Base-by-base conservation (phyloP, 2,888 invertebrate genomes). In the Miltochrista miniata region DNA sequence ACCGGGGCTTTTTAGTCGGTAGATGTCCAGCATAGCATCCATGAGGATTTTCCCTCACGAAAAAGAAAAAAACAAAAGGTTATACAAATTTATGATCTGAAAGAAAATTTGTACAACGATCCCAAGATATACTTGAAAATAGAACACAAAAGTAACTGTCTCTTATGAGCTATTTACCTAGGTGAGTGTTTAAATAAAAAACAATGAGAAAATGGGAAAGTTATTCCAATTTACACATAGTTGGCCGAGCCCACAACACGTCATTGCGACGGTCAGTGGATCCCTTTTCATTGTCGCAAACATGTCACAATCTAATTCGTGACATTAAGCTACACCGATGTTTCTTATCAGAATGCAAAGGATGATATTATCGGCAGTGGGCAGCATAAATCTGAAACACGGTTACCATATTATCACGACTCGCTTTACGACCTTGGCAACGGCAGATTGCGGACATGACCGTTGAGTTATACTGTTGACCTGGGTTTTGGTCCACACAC, bases 341-440 rank as follows among this genome's bases (percentile, higher is more conserved):
- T 51, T 55, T 64, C 60, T 62, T 72, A 83, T 83, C 76, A 76
- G 73, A 77, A 84, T 83, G 75, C 82, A 81, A 73, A 79, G 74
- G 74, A 79, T 79, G 77, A 76, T 79, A 82, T 81, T 79, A 85
- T 79, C 72, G 68, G 64, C 72, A 76, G 72, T 65, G 66, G 64
- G 68, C 68, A 69, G 71, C 68, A 68, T 74, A 76, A 76, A 75
- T 78, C 79, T 76, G 72, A 77, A 76, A 73, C 79, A 78, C 74
- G 70, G 72, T 77, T 73, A 72, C 75, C 74, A 79, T 83, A 81
- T 79, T 78, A 79, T 75, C 74, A 80, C 76, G 75, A 76, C 76
- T 80, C 75, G 70, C 69, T 79, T 78, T 76, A 78, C 65, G 71
- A 68, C 72, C 79, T 76, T 85, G 82, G 78, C 82, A 84, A 82